Evolutionary conservation across 1,140 invertebrate species (phyloP), one percentile per base, ranked within the genome.

Genomic region (Plectrocnemia conspersa): DNA sequence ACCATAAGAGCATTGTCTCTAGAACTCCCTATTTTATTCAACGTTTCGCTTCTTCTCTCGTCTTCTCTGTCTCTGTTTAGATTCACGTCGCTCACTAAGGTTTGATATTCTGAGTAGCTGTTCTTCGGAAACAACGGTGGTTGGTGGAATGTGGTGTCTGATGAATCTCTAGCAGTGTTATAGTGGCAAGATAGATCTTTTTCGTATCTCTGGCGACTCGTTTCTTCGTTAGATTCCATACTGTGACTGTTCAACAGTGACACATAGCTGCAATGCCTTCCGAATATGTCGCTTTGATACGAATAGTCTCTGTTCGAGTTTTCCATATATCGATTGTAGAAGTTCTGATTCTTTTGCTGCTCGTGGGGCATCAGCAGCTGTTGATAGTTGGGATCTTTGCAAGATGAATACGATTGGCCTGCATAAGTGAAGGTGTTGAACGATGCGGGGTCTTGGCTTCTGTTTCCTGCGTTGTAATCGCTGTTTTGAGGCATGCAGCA

Each of bases 211-310:
- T 50, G 48, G 13, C 48, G 23, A 16, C 40, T 50, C 16, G 36
- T 11, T 2, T 50, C 48, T n/a, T 23, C 11, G 6, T 38, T 27
- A 2, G 15, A 2, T 29, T 48, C 25, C 7, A 1, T 13, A 15
- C 22, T 40, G 21, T 36, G 13, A 7, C 10, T 22, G 16, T 48
- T 48, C 13, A 50, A 15, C 33, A 50, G 27, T 1, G 48, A 21
- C 11, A 16, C 48, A 25, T 50, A 50, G n/a, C 48, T 22, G 13
- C 48, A 50, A 16, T 50, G 48, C 15, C 35, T 50, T 38, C 48
- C 48, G 15, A 50, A 50, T 10, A 50, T 13, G 19, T 50, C 48
- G 6, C 32, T 29, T 18, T 48, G 45, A 25, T 40, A 50, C 22
- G 46, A 3, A 35, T 19, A 33, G 11, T 50, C 48, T 27, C 21